These are phyloP conservation scores for Gobio occitaniae DNA, from an alignment of 2,797 vertebrate species.

Conservation along the genomic window DNA sequence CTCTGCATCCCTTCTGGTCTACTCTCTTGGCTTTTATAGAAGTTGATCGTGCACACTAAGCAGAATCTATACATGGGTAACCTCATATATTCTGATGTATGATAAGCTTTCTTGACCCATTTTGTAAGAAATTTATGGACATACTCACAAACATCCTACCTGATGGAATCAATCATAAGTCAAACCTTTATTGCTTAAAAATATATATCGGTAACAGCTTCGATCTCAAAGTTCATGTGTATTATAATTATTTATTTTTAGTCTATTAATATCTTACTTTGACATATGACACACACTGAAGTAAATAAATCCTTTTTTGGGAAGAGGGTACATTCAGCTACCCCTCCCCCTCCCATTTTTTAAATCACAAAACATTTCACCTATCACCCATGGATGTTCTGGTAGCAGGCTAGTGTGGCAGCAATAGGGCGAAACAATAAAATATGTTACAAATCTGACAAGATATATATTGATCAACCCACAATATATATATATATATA, in stretches of 20 bases:
- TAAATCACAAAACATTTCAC: background rate
- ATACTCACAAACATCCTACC: background rate
- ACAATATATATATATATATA: no score
- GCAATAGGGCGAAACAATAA: no score
- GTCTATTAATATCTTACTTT: constrained; percentile 1
- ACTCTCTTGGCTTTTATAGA: constrained; percentile 4
- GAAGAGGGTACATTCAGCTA: no score
- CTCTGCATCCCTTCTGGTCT: background rate
- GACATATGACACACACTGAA: constrained; percentile 4
- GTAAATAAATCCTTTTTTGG: background rate
- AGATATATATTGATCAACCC: no score
- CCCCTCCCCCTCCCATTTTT: no score
- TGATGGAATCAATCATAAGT: background rate
- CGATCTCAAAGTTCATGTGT: background rate
- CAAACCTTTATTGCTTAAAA: background rate
- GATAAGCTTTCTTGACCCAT: background rate
- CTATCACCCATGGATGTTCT: background rate
- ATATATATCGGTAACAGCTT: background rate
- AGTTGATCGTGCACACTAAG: constrained; percentile 1
- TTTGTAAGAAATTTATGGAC: background rate
- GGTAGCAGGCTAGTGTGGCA: background rate
- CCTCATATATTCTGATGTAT: background rate
- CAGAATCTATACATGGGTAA: constrained; percentile 3
- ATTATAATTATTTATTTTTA: background rate
- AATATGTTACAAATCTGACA: no score